Conservation (phyloP, 23 tunicate species). For the Trididemnum nubilum region DNA sequence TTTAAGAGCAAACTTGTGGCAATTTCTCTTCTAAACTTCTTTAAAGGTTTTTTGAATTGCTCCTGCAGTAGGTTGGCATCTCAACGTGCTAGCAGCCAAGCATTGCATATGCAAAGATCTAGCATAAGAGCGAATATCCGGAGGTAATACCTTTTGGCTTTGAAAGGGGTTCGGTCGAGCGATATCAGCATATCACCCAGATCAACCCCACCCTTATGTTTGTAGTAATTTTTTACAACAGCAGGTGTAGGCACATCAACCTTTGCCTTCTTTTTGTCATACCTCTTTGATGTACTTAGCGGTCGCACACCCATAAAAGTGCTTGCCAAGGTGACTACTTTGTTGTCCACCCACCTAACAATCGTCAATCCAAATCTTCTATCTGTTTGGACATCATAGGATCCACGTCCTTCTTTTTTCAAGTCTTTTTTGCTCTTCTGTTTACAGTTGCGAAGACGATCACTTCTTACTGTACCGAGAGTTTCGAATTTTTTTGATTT, state of each 20-base stretch:
- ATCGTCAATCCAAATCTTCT: constrained; percentile 6
- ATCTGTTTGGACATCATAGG: constrained; percentile 18
- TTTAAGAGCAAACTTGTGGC: constrained; percentile 5
- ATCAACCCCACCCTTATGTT: constrained; percentile 23
- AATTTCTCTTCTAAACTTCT: constrained; percentile 18
- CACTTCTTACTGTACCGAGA: constrained; percentile 17
- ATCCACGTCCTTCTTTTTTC: constrained; percentile 6
- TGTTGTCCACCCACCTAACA: constrained; percentile 30
- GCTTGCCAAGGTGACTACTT: constrained; percentile 22
- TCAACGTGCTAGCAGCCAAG: constrained; percentile 32
- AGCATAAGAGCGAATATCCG: too few species aligned
- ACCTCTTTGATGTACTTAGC: not conserved
- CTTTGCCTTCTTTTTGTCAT: not conserved
- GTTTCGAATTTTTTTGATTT: constrained; percentile 11
- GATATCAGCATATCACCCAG: constrained; percentile 32
- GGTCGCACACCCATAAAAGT: constrained; percentile 21
- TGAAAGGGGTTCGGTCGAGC: not conserved
- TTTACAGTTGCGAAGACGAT: constrained; percentile 20
- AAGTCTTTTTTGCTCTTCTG: constrained; percentile 9
- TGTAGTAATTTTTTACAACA: constrained; percentile 17
- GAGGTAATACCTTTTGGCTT: too few species aligned
- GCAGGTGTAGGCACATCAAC: not conserved
- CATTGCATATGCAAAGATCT: constrained; percentile 15
- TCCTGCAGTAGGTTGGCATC: too few species aligned
- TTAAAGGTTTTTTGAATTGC: constrained; percentile 25